Conservation (phyloP, 1,140 invertebrate species). For the Pseudomyrmex dendroicus region DNA sequence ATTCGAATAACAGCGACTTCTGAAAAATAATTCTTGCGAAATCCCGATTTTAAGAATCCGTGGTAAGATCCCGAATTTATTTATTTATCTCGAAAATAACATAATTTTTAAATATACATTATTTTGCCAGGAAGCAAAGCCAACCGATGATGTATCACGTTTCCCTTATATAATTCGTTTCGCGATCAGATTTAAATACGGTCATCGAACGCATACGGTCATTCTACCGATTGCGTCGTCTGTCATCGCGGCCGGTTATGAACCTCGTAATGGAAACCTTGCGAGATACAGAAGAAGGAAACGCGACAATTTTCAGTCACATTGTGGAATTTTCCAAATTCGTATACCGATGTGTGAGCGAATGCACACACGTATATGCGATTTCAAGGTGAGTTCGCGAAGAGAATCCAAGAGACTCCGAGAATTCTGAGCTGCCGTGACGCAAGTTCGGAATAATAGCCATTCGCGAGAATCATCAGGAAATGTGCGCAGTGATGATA, state of each 20-base stretch:
- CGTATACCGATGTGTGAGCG: not conserved
- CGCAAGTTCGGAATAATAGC: slow-evolving; percentile 26
- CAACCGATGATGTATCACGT: not conserved
- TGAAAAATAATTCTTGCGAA: no score
- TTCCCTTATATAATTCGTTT: not conserved
- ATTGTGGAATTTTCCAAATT: slow-evolving; percentile 56
- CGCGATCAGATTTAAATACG: slow-evolving; percentile 22
- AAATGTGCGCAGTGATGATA: not conserved
- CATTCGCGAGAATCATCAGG: not conserved
- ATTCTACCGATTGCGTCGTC: not conserved
- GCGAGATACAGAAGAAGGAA: not conserved
- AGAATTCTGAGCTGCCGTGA: slow-evolving; percentile 1
- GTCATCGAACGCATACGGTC: slow-evolving; percentile 12
- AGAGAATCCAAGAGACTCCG: not conserved
- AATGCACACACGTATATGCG: not conserved
- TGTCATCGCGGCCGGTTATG: slow-evolving; percentile 17
- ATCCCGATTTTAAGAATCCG: no score
- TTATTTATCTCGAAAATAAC: slow-evolving; percentile 27
- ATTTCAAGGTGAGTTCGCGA: not conserved
- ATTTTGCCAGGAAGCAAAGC: slow-evolving; percentile 32
- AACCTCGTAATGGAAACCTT: slow-evolving; percentile 1
- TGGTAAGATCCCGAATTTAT: not conserved
- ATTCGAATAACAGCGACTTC: not conserved
- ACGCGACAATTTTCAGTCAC: slow-evolving; percentile 28
- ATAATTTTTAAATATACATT: no score